Base-by-base conservation (phyloP, 2,113 vertebrate species). In the Gasterosteus nipponicus region DNA sequence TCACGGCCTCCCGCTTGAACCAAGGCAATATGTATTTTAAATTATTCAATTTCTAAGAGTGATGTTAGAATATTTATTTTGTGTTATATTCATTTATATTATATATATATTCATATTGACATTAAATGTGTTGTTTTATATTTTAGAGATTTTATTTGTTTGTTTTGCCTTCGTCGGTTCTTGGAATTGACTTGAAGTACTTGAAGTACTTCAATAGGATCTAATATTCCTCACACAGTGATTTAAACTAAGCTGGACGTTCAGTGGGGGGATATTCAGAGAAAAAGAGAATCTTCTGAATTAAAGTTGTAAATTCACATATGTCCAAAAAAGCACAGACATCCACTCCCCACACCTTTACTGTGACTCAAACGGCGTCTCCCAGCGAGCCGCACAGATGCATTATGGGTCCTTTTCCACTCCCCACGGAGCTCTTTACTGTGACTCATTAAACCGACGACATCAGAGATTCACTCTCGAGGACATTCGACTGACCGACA, bases 11-110 rank as follows among this genome's bases (percentile, higher is more conserved):
- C 83, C 75, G 86, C 80, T 71, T 38, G 41, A 74, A 74, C 51
- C n/a, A 81, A 71, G 74, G 71, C 71, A 82, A 73, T 62, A 74
- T 62, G 63, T 57, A 44, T 77, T 82, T 77, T 61, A 38, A 71
- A 54, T 80, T 73, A 76, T 84, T 88, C 69, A 57, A 76, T 66
- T 78, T 80, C 41, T 38, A 59, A 78, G 69, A 64, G 19, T 65
- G 69, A 67, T 41, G 54, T 85, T 67, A 77, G 46, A 39, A 66
- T 91, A 88, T 93, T 92, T 93, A 92, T 89, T 92, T 87, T 69
- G 31, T 7, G 7, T 49, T 31, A 68, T 60, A 46, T 78, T 73
- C 73, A 83, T 80, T 86, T 6, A 38, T 38, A 38, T 38, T 85
- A 61, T 85, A 78, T 74, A 61, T 85, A 78, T 74, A 18, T 31